phyloP scores from a whole-genome alignment of 2,113 vertebrate genomes.

The Geothlypis trichas region DNA sequence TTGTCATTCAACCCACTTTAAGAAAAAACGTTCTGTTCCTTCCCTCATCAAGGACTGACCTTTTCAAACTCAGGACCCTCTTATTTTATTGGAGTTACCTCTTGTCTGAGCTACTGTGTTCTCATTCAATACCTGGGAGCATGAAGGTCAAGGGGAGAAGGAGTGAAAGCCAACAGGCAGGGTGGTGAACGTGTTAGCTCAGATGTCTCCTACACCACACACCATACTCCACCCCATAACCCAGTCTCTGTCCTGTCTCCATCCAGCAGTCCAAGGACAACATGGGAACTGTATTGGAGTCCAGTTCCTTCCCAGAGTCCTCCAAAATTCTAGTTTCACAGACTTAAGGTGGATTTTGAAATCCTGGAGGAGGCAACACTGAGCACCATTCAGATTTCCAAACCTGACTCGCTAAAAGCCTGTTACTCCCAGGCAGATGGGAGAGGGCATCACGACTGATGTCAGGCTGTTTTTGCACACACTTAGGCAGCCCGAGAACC shows the following conservation, averaged over 20 bases:
- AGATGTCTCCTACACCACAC: constrained; percentile 39
- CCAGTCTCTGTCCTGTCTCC: not conserved
- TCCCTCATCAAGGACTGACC: not conserved
- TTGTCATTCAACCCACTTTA: not conserved
- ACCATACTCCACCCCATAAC: not conserved
- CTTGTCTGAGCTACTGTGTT: constrained; percentile 9
- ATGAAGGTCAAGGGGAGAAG: not conserved
- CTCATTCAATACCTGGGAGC: not conserved
- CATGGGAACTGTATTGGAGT: not conserved
- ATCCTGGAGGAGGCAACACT: not conserved
- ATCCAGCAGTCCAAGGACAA: constrained; percentile 6
- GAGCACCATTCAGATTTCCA: not conserved
- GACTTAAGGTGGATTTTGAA: not conserved
- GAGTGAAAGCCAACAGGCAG: not conserved
- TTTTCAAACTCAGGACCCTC: constrained; percentile 11
- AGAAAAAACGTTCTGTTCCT: not conserved
- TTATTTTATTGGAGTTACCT: constrained; percentile 7
- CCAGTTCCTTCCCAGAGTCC: not conserved
- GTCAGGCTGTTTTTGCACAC: not conserved
- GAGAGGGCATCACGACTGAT: not conserved
- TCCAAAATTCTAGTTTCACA: not conserved
- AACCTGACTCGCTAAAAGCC: not conserved
- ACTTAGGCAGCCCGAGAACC: not conserved
- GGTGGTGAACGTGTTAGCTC: constrained; percentile 43
- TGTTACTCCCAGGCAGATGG: not conserved